Evolutionary conservation across 64 coral and sea anemone species (phyloP), one percentile per base, ranked within the genome.

Genomic region (Dendronephthya gigantea): DNA sequence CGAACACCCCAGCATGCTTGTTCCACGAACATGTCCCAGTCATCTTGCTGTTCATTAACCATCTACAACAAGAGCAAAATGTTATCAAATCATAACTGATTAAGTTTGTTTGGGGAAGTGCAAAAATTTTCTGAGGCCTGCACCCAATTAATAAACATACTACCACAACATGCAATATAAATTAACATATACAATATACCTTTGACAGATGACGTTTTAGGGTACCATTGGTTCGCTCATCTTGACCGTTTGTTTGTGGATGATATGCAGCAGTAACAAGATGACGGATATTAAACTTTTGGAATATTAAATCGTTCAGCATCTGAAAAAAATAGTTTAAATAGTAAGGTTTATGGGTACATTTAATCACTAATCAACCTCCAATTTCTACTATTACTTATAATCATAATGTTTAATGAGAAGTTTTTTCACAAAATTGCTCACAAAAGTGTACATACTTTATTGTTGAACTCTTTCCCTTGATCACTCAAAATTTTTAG

Each of bases 391-490:
- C 4, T 45, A 11, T n/a, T 6, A 45, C 41, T 11, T 45, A 45
- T 45, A 45, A 11, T 4, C 4, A 11, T 45, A 45, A 6, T 45
- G 4, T 45, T 45, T 11, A 45, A 45, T 45, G 11, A 45, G 11
- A 11, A 45, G 4, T 45, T 6, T 4, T 6, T 45, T 45, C 4
- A 45, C 11, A 45, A 6, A 45, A 45, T 6, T n/a, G n/a, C n/a
- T n/a, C n/a, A 45, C 11, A 45, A 45, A 45, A 45, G 4, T 6
- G 4, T 45, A 45, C 41, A 45, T 66, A 66, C 58, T 4, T 66
- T 66, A 17, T 66, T 66, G 29, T 66, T 66, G 58, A 66, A 66
- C 58, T 66, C 58, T 66, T 66, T 66, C 58, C 58, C 58, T 66
- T 66, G 58, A 17, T 66, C 58, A 66, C 58, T 66, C 19, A 66